A percentile compares a stretch with the other conserved stretches of the same genome.
phyloP scores from a whole-genome alignment of 2,797 vertebrate species.

The Microhierax caerulescens region DNA sequence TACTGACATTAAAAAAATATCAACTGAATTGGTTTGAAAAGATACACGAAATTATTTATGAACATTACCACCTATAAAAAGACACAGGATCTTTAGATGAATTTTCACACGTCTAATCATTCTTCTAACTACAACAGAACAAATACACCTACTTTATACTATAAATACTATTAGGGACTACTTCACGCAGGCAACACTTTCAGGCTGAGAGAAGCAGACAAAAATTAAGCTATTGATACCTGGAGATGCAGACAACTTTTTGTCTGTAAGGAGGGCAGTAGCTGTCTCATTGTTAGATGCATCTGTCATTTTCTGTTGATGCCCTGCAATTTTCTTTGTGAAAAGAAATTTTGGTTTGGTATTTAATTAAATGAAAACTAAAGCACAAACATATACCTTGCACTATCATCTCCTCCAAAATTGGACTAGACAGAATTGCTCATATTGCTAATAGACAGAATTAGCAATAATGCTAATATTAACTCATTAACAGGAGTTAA shows the following conservation, averaged over 20 bases:
- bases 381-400: neutral
- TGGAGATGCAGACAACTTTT: conserved; percentile 79
- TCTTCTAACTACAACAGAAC: neutral
- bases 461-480: too few relatives aligned
- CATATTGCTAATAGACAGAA: too few relatives aligned
- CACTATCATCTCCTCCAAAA: neutral
- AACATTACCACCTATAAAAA: neutral
- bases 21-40: neutral
- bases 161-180: neutral
- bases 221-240: conserved; percentile 75
- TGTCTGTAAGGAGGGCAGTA: conserved; percentile 68
- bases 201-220: neutral
- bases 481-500: neutral
- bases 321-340: conserved; percentile 73
- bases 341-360: conserved; percentile 60
- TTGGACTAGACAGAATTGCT: neutral
- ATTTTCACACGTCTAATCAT: neutral
- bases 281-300: conserved; percentile 77
- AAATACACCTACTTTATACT: neutral
- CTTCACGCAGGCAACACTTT: neutral
- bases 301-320: conserved; percentile 80
- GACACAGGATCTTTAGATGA: neutral
- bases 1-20: neutral
- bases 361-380: conserved; percentile 39
- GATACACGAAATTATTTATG: neutral